Evolutionary conservation across 2,797 vertebrate species (phyloP).

Genomic region (Onychomys torridus): DNA sequence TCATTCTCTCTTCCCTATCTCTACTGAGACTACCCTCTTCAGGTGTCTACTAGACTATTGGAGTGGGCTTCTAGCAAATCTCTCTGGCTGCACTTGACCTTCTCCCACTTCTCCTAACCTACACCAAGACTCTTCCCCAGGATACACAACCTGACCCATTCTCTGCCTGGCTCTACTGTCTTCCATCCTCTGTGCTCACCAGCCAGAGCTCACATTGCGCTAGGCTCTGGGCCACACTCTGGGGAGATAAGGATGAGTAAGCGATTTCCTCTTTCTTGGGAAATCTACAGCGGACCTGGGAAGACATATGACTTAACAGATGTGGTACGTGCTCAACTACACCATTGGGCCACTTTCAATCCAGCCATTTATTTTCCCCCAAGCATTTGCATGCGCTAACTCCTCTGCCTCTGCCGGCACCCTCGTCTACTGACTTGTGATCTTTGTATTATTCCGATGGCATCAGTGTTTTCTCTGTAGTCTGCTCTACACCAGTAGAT

Average conservation of each 20-base stretch:
- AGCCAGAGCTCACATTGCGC: not conserved
- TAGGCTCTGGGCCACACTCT: not conserved
- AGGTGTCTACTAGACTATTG: not conserved
- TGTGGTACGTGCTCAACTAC: not conserved
- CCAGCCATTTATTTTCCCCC: not conserved
- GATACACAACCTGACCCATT: not conserved
- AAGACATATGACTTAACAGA: not conserved
- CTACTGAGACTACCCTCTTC: conserved; percentile 2
- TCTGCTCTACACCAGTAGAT: not conserved
- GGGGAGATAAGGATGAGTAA: not conserved
- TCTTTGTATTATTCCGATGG: not conserved
- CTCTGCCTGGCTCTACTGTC: not conserved
- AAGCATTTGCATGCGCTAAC: not conserved
- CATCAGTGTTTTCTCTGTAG: not conserved
- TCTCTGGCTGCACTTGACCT: not conserved
- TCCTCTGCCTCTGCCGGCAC: not conserved
- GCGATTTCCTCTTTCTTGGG: conserved; percentile 21
- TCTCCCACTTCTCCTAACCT: not conserved
- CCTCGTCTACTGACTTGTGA: conserved; percentile 3
- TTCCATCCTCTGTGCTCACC: not conserved
- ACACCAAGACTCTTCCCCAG: not conserved
- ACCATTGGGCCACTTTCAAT: not conserved
- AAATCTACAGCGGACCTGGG: not conserved
- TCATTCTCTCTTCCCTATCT: not conserved
- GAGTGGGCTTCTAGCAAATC: not conserved